Base-by-base conservation (phyloP, 2,113 vertebrate genomes). In the Callorhinus ursinus region DNA sequence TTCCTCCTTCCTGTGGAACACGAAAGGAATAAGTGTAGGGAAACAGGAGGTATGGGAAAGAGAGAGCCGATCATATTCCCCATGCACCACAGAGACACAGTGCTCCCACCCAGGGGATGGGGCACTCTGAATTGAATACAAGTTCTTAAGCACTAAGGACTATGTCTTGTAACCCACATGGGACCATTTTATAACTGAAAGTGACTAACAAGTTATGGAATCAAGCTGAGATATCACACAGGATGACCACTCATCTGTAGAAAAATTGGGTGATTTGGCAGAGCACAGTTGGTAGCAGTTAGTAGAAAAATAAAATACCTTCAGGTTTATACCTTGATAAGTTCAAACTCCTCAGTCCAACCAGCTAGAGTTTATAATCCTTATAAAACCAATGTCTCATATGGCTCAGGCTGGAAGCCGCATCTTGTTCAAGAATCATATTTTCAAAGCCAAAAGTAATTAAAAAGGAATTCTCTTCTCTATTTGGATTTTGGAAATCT, bases 361-460 rank as follows among this genome's bases (percentile, higher is more conserved):
- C 81, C 71, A 85, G 77, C 63, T 77, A 69, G 39, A 80, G 49
- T 96, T 92, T 93, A 93, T 86, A 96, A 93, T 74, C 42, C 71
- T 96, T 88, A 61, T 88, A 98, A 93, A 97, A 90, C 94, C 49
- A 42, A 49, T 79, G 51, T 53, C 65, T 87, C 90, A 95, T 77
- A 88, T 91, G 97, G 63, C 42, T 94, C 71, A 57, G 94, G 87
- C 55, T 95, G 57, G 76, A 94, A 96, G 59, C 82, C n/a, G 84
- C 49, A 74, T 96, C 86, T 96, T 96, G 76, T 95, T 96, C 63
- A 76, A 90, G 89, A 88, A 91, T 85, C 92, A 13, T 88, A 86
- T 88, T 93, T 96, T 88, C 77, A 91, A 93, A 93, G 90, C 72
- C 90, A 93, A 96, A 91, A 81, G 82, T 97, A 88, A 96, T 96